A percentile compares a stretch with the other conserved stretches of the same genome.
These are phyloP conservation scores for Barnardius zonarius DNA, from an alignment of 2,113 vertebrate genomes.

Conservation along the genomic window DNA sequence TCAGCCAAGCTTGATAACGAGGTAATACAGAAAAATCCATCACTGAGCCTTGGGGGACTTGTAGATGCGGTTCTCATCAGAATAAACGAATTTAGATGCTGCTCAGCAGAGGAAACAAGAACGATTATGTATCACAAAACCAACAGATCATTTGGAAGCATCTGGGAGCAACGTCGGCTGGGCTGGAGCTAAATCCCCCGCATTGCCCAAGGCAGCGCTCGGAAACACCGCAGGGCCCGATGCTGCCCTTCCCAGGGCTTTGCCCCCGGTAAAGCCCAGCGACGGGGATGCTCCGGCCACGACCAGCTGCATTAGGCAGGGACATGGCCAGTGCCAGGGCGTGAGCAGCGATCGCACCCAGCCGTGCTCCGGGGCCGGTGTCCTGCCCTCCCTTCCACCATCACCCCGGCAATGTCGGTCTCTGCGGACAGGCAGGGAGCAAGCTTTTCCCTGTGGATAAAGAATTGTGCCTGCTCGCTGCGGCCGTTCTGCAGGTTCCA, in stretches of 20 bases:
- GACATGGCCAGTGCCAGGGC: not conserved
- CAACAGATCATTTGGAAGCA: not conserved
- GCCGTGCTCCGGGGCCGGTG: not conserved
- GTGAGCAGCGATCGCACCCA: not conserved
- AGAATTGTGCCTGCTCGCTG: not conserved
- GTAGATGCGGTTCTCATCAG: not conserved
- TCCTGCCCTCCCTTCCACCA: not conserved
- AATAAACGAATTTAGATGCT: conserved; percentile 33
- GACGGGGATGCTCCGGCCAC: not conserved
- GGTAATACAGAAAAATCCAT: conserved; percentile 63
- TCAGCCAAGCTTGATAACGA: conserved; percentile 62
- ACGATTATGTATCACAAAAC: not conserved
- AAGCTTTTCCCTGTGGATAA: not conserved
- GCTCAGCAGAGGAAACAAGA: not conserved
- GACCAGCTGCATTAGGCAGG: not conserved
- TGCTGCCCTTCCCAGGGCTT: not conserved
- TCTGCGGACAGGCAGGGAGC: accelerated
- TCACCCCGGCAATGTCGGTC: not conserved
- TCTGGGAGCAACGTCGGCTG: not conserved
- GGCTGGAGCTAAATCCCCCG: not conserved
- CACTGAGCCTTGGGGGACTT: conserved; percentile 28
- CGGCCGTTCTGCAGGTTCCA: not conserved
- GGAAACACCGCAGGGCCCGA: not conserved
- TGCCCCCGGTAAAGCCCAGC: not conserved
- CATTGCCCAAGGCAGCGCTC: not conserved